A percentile compares a stretch with the other conserved stretches of the same genome.
Conservation (phyloP, 2,888 invertebrate genomes). For the Idaea biselata region DNA sequence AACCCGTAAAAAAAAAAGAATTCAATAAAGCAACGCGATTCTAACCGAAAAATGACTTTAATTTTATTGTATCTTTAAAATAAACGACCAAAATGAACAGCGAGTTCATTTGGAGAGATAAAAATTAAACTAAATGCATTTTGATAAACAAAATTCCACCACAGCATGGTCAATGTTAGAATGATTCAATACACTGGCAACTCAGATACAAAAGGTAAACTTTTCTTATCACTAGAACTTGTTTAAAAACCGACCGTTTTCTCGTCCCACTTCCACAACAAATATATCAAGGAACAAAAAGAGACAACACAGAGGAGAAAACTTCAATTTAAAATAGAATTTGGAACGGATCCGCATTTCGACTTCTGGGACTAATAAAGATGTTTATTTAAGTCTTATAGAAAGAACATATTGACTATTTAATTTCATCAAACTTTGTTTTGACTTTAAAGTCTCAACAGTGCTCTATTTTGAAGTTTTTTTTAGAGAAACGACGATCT, state of each 20-base stretch:
- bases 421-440: too few relatives aligned
- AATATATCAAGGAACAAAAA: neutral
- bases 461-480: too few relatives aligned
- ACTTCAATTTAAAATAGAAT: slow-evolving; percentile 1
- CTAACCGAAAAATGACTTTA: too few relatives aligned
- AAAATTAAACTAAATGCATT: too few relatives aligned
- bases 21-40: too few relatives aligned
- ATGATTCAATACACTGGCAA: neutral
- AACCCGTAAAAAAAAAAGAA: too few relatives aligned
- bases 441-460: too few relatives aligned
- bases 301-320: neutral
- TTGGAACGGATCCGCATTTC: neutral
- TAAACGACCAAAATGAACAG: too few relatives aligned
- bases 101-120: too few relatives aligned
- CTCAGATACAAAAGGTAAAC: neutral
- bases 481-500: too few relatives aligned
- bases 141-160: too few relatives aligned
- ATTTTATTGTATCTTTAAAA: too few relatives aligned
- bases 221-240: neutral
- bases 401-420: neutral
- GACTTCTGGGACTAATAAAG: neutral
- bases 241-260: neutral
- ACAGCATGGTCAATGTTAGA: neutral
- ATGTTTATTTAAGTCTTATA: neutral
- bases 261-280: neutral